phyloP scores from a whole-genome alignment of 92 coral and sea anemone species.

The Umimayanthus chanpuru region DNA sequence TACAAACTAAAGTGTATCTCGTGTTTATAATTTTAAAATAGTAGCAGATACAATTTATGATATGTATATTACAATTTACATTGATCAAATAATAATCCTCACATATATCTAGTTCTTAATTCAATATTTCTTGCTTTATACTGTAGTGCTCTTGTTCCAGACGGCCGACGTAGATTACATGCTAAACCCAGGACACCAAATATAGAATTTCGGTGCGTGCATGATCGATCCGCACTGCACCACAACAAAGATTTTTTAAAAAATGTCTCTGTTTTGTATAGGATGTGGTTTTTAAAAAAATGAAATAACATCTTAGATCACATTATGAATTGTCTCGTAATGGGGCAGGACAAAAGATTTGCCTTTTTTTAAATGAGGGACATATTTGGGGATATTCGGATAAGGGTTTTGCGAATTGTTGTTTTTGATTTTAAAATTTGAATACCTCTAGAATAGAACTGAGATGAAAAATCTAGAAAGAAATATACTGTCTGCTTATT shows the following conservation, averaged over 20 bases:
- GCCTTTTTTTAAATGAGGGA: neutral
- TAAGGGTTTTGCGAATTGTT: conserved; percentile 4
- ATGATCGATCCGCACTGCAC: conserved; percentile 27
- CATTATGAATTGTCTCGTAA: conserved; percentile 11
- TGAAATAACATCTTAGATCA: neutral
- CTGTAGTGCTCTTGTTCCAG: conserved; percentile 26
- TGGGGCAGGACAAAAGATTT: neutral
- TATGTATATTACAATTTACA: conserved; percentile 24
- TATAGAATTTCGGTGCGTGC: conserved; percentile 28
- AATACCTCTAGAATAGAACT: conserved; percentile 3
- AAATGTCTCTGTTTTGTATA: conserved; percentile 16
- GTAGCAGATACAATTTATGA: conserved; percentile 22
- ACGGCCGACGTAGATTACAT: conserved; percentile 21
- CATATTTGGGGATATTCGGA: conserved; percentile 5
- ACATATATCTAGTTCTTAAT: conserved; percentile 19
- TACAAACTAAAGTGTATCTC: conserved; percentile 26
- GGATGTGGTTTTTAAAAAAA: neutral
- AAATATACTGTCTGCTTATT: neutral
- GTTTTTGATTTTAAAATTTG: conserved; percentile 1
- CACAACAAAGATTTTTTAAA: conserved; percentile 13
- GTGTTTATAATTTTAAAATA: conserved; percentile 27
- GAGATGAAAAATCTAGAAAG: conserved; percentile 3
- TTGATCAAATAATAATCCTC: conserved; percentile 14
- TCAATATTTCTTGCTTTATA: conserved; percentile 21
- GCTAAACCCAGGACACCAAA: conserved; percentile 23